A percentile compares a stretch with the other conserved stretches of the same genome.
Conservation (phyloP, 2,797 vertebrate genomes). For the Chromobotia macracanthus region DNA sequence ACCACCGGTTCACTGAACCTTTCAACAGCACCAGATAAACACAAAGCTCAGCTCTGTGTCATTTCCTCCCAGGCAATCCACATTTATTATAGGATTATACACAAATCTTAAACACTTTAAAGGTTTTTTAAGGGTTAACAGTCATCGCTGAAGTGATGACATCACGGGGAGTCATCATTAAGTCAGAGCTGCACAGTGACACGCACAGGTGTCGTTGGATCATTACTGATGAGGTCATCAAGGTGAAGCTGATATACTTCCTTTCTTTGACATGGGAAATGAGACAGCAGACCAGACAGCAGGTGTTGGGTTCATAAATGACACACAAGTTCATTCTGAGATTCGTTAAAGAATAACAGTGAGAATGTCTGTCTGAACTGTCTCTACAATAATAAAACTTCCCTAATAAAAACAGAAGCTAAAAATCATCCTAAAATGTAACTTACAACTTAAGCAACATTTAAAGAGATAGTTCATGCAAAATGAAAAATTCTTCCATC, state of each 20-base stretch:
- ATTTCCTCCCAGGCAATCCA: too few relatives aligned
- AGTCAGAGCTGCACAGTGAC: slow-evolving; percentile 5
- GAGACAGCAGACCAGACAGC: slow-evolving; percentile 52
- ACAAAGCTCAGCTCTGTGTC: too few relatives aligned
- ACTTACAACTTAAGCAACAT: too few relatives aligned
- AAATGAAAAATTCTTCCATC: too few relatives aligned
- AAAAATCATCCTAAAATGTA: neutral
- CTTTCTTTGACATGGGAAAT: slow-evolving; percentile 19
- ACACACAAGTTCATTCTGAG: neutral
- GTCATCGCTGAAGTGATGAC: neutral
- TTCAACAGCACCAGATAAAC: too few relatives aligned
- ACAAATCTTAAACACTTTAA: neutral
- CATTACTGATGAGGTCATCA: slow-evolving; percentile 40
- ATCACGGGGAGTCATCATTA: neutral
- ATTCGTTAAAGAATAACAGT: slow-evolving; percentile 18
- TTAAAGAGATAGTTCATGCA: too few relatives aligned
- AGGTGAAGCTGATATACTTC: slow-evolving; percentile 26
- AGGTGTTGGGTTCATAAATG: slow-evolving; percentile 45
- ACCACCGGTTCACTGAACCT: too few relatives aligned
- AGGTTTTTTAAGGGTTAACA: slow-evolving; percentile 7
- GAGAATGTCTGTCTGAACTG: neutral
- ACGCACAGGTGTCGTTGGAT: neutral
- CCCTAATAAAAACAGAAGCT: neutral
- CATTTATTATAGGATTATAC: neutral
- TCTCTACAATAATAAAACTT: neutral